phyloP scores from a whole-genome alignment of 2,888 invertebrate species.

The Caenorhabditis plicata region DNA sequence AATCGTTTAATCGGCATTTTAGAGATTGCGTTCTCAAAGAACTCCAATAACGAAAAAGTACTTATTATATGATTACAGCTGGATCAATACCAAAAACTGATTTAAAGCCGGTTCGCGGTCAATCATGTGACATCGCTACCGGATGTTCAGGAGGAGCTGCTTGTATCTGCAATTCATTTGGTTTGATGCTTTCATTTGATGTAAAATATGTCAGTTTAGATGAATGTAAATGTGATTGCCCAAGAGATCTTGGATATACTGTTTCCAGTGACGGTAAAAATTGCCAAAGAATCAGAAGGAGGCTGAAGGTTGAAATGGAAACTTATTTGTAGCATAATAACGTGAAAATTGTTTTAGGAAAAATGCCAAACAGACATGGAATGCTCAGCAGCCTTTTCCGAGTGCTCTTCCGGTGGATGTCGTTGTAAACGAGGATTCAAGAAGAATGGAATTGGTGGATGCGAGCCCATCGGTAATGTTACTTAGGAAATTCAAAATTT shows the following conservation, averaged over 20 bases:
- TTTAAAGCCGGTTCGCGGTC: conserved; percentile 34
- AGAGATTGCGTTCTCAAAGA: no score
- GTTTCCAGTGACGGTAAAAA: conserved; percentile 45
- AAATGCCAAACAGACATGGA: conserved; percentile 61
- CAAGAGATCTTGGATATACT: conserved; percentile 55
- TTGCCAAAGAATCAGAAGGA: conserved; percentile 50
- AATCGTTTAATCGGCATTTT: no score
- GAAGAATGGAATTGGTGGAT: conserved; percentile 60
- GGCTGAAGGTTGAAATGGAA: conserved; percentile 52
- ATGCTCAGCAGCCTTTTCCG: conserved; percentile 60
- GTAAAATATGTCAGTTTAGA: no score
- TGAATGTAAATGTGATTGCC: conserved; percentile 55
- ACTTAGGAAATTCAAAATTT: no score
- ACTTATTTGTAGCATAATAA: conserved; percentile 1
- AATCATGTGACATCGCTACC: conserved; percentile 16
- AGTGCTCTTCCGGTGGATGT: conserved; percentile 59
- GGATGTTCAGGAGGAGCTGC: conserved; percentile 54
- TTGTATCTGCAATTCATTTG: conserved; percentile 45
- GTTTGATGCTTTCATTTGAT: no score
- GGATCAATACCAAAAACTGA: conserved; percentile 8
- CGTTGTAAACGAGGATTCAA: conserved; percentile 61
- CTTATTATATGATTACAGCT: conserved; percentile 3
- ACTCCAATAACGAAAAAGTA: no score
- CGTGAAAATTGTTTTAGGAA: conserved; percentile 34
- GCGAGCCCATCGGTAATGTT: conserved; percentile 53